phyloP scores from a whole-genome alignment of 2,888 invertebrate species.

The Standfussiana lucernea region DNA sequence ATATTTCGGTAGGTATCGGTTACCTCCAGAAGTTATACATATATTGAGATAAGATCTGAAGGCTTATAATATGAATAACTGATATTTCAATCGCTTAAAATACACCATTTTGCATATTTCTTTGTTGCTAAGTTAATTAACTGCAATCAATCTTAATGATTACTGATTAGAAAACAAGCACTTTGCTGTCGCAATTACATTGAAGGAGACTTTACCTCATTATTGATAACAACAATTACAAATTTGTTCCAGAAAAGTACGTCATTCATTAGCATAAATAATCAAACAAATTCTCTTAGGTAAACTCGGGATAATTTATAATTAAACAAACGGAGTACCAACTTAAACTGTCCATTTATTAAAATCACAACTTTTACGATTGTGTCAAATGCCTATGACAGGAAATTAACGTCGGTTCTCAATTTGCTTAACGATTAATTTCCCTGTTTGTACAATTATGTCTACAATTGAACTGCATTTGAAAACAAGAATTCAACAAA shows the following conservation, averaged over 20 bases:
- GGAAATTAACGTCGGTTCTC: no score
- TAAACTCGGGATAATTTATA: background rate
- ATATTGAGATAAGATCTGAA: background rate
- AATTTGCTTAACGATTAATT: background rate
- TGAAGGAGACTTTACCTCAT: conserved; percentile 27
- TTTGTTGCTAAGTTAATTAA: background rate
- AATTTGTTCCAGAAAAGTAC: conserved; percentile 33
- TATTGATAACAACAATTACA: conserved; percentile 32
- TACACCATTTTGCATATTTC: background rate
- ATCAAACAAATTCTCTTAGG: background rate
- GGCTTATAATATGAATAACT: background rate
- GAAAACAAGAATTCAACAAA: background rate
- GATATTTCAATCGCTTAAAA: background rate
- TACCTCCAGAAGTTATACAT: background rate
- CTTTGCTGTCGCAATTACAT: conserved; percentile 27
- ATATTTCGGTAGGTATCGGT: background rate
- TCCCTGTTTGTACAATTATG: background rate
- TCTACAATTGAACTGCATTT: conserved; percentile 16
- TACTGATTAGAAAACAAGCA: conserved; percentile 36
- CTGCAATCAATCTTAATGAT: conserved; percentile 12
- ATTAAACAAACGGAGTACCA: background rate
- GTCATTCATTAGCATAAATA: conserved; percentile 14
- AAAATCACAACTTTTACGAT: no score
- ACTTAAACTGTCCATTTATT: no score
- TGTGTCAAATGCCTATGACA: no score